phyloP scores from a whole-genome alignment of 1,140 invertebrate species.

The Idris sp. region DNA sequence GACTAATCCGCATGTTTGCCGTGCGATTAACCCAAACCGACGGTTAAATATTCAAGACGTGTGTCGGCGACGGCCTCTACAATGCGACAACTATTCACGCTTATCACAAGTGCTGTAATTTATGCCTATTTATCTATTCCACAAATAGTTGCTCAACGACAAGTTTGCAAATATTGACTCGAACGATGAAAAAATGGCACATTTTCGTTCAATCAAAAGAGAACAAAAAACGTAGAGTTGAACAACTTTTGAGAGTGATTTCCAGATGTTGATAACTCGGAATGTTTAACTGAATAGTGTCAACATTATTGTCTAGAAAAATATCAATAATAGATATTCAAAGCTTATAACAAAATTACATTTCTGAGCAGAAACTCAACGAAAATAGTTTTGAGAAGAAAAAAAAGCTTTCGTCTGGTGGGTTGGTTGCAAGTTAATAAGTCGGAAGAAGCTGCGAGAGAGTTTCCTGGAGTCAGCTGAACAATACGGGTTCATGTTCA shows the following conservation, averaged over 20 bases:
- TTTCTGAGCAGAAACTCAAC: too few relatives aligned
- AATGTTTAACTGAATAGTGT: too few relatives aligned
- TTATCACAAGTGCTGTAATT: slow-evolving; percentile 27
- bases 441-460: slow-evolving; percentile 17
- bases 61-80: slow-evolving; percentile 4
- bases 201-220: too few relatives aligned
- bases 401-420: neutral
- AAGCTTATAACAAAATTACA: too few relatives aligned
- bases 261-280: too few relatives aligned
- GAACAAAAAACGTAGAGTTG: too few relatives aligned
- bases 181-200: slow-evolving; percentile 11
- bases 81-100: slow-evolving; percentile 6
- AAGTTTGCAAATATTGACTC: slow-evolving; percentile 8
- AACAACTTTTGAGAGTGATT: too few relatives aligned
- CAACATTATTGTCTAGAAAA: too few relatives aligned
- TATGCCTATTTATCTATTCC: slow-evolving; percentile 21
- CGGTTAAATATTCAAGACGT: slow-evolving; percentile 39
- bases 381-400: too few relatives aligned
- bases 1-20: slow-evolving; percentile 30
- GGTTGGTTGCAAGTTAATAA: slow-evolving; percentile 18
- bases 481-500: slow-evolving; percentile 14
- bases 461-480: slow-evolving; percentile 7
- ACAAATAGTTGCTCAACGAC: slow-evolving; percentile 30
- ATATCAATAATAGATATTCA: too few relatives aligned
- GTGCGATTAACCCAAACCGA: slow-evolving; percentile 21